A percentile compares a stretch with the other conserved stretches of the same genome.
Conservation (phyloP, 64 coral and sea anemone genomes). For the Dendrophyllia cribrosa region DNA sequence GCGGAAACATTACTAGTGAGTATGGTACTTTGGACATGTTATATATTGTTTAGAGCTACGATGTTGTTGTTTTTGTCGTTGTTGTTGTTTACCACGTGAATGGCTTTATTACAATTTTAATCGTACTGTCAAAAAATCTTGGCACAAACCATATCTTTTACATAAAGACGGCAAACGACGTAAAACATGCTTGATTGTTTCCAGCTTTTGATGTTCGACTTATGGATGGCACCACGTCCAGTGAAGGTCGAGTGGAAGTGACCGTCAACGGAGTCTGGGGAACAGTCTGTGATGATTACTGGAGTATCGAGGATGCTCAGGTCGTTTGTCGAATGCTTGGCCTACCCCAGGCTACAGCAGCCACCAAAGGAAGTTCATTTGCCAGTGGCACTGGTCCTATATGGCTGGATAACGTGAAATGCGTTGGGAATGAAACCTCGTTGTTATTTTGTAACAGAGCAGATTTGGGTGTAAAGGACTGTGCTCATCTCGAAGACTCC, state of each 20-base stretch:
- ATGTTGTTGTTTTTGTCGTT: no score
- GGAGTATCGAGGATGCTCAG: slow-evolving; percentile 42
- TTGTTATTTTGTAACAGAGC: slow-evolving; percentile 33
- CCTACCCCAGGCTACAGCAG: not conserved
- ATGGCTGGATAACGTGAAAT: slow-evolving; percentile 25
- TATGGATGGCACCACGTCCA: slow-evolving; percentile 8
- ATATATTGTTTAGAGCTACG: no score
- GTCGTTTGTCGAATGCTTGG: slow-evolving; percentile 48
- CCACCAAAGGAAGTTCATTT: slow-evolving; percentile 13
- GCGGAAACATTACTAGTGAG: slow-evolving; percentile 38
- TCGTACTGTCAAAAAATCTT: no score
- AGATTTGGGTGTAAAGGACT: slow-evolving; percentile 8
- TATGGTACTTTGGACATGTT: not conserved
- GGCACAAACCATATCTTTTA: no score
- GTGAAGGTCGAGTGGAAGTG: slow-evolving; percentile 35
- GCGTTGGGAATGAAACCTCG: slow-evolving; percentile 45
- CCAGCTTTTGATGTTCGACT: slow-evolving; percentile 12
- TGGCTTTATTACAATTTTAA: no score
- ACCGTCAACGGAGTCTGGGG: slow-evolving; percentile 39
- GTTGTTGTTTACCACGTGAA: no score
- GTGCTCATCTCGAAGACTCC: slow-evolving; percentile 26
- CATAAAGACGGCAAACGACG: not conserved
- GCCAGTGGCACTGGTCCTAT: slow-evolving; percentile 31
- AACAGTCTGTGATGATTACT: slow-evolving; percentile 27
- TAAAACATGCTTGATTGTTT: not conserved